Base-by-base conservation (phyloP, 1,140 invertebrate species). In the Stratiolaelaps scimitus region DNA sequence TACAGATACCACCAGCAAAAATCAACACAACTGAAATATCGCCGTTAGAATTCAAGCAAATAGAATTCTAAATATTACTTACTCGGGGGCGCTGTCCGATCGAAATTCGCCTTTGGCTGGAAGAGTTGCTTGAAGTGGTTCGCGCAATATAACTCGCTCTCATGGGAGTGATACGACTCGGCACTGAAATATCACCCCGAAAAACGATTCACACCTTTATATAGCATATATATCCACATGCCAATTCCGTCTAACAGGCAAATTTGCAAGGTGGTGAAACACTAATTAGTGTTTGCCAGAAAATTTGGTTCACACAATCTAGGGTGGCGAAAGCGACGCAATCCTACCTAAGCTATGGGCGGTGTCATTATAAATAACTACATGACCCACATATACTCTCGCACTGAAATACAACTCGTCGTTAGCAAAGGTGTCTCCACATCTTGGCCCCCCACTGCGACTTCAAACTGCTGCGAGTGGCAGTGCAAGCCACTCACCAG, bases 121-220 rank as follows among this genome's bases (percentile, higher is more conserved):
- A 95, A 92, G 10, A 93, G 80, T 71, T 88, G 83, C 72, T 87
- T 88, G 77, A 93, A 93, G 76, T 94, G 90, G n/a, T 86, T 84
- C 75, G 89, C 89, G 76, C 91, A 95, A 76, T 90, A 94, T 7
- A 92, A 74, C 64, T 80, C 81, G 7, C 88, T 88, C 77, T 91
- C 86, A 74, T 92, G 85, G 72, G 87, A 90, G 73, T 87, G 83
- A 77, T 91, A 94, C 64, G 84, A 89, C 74, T 93, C 90, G 67
- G 91, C 82, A 71, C 88, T 90, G 73, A 1, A 80, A 80, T 64
- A 68, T 4, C 34, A 40, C 10, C 34, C 34, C 34, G 5, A 40
- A 68, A 72, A 40, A 10, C 34, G 10, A 15, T 34, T 45, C 45
- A 69, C 47, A 64, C 43, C 53, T 64, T 65, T 64, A 53, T 28